Evolutionary conservation across 2,113 vertebrate genomes (phyloP).

Genomic region (Serinus canaria): DNA sequence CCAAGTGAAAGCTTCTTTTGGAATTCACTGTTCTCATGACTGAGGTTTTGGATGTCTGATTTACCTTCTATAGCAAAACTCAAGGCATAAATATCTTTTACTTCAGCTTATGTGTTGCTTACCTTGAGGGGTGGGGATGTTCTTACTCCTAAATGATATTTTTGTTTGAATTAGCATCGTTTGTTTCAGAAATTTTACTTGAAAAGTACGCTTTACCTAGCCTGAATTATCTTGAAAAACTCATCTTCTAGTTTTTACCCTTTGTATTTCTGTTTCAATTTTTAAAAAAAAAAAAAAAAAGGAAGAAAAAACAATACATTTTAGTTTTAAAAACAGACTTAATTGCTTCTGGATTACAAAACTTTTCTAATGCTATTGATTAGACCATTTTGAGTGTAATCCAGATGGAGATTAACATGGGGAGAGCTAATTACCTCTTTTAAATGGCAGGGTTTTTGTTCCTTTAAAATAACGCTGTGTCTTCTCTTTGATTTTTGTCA

Average conservation of each 20-base stretch:
- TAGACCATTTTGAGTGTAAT: neutral
- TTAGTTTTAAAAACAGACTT: neutral
- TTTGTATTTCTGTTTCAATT: neutral
- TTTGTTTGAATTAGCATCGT: neutral
- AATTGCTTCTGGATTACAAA: neutral
- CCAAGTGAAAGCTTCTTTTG: neutral
- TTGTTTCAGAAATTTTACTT: neutral
- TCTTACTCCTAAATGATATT: neutral
- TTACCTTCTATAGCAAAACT: neutral
- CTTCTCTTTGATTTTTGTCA: constrained; percentile 26
- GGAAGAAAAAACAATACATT: neutral
- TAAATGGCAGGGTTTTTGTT: neutral
- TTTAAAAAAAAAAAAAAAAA: neutral
- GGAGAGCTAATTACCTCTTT: neutral
- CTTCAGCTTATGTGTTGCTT: neutral
- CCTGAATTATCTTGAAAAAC: neutral
- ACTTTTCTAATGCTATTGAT: neutral
- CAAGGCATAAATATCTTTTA: neutral
- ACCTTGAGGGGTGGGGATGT: neutral
- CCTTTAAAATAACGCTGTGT: neutral
- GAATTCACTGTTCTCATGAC: neutral
- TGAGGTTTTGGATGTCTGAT: neutral
- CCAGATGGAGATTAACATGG: neutral
- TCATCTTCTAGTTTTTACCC: neutral
- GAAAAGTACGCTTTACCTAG: neutral